Percentiles rank a stretch among this genome's conserved stretches.
phyloP scores from a whole-genome alignment of 2,888 invertebrate species.

The Hypomecis atomaria region DNA sequence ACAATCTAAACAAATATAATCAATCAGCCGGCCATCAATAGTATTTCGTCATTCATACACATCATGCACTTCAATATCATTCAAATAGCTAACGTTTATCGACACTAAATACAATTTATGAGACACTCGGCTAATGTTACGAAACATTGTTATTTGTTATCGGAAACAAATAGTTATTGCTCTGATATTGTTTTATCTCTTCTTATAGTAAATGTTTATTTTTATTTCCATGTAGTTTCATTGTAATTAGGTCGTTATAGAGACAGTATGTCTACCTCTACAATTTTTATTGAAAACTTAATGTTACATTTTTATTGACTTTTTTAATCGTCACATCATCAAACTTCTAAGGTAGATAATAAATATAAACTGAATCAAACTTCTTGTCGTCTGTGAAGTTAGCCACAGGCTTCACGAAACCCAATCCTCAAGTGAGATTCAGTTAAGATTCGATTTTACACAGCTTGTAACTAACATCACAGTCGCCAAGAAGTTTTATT shows the following conservation, averaged over 20 bases:
- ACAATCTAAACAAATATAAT: neutral
- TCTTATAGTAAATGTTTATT: neutral
- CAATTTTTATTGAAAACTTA: neutral
- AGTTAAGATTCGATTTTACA: too few relatives aligned
- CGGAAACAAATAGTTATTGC: conserved; percentile 36
- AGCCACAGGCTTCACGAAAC: too few relatives aligned
- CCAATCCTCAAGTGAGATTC: too few relatives aligned
- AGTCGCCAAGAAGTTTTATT: too few relatives aligned
- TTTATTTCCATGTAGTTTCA: conserved; percentile 5
- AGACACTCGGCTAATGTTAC: conserved; percentile 20
- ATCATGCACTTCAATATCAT: conserved; percentile 24
- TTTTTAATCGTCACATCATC: too few relatives aligned
- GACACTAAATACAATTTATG: conserved; percentile 34
- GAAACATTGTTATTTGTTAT: conserved; percentile 31
- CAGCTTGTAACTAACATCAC: too few relatives aligned
- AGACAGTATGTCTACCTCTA: neutral
- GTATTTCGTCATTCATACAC: conserved; percentile 3
- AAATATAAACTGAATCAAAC: too few relatives aligned
- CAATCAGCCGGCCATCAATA: too few relatives aligned
- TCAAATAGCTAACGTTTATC: conserved; percentile 29
- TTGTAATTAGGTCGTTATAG: conserved; percentile 2
- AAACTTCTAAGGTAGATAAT: too few relatives aligned
- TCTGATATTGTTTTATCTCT: conserved; percentile 18
- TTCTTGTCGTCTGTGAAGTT: too few relatives aligned
- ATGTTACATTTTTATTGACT: too few relatives aligned